Percentiles rank a stretch among this genome's conserved stretches.
Conservation (phyloP, 1,140 invertebrate genomes). For the Hydropsyche tenuis region DNA sequence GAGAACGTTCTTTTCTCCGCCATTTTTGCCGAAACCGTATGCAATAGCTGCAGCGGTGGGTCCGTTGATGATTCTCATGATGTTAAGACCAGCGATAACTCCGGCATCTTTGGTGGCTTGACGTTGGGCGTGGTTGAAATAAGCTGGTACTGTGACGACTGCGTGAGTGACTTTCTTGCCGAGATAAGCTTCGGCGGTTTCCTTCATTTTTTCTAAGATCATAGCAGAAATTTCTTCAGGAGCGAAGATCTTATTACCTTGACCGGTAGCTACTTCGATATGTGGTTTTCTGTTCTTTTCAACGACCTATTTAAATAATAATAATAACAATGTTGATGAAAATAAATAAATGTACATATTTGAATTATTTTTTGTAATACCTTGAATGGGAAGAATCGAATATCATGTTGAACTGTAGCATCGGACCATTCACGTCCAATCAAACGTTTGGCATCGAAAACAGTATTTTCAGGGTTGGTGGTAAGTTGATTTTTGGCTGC, state of each 20-base stretch:
- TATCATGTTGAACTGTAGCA: conserved; percentile 69
- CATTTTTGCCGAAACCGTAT: conserved; percentile 85
- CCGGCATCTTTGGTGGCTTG: conserved; percentile 80
- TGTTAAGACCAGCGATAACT: conserved; percentile 77
- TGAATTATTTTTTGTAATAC: conserved; percentile 66
- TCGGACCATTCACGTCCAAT: conserved; percentile 74
- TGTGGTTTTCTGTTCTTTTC: conserved; percentile 71
- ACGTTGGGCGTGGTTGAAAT: conserved; percentile 71
- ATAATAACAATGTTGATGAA: not conserved
- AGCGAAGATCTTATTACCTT: conserved; percentile 74
- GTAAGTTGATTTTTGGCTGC: conserved; percentile 73
- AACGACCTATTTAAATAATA: conserved; percentile 61
- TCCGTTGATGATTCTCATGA: conserved; percentile 84
- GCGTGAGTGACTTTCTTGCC: conserved; percentile 68
- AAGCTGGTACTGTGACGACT: conserved; percentile 74
- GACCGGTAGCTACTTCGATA: conserved; percentile 77
- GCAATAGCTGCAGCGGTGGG: conserved; percentile 84
- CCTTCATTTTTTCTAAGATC: conserved; percentile 81
- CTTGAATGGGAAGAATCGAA: conserved; percentile 77
- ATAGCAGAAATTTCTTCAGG: conserved; percentile 82
- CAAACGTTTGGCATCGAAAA: conserved; percentile 66
- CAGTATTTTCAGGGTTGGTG: conserved; percentile 59
- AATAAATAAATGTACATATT: conserved; percentile 24
- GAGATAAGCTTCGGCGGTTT: conserved; percentile 80
- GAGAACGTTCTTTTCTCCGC: conserved; percentile 79